Percentiles rank a stretch among this genome's conserved stretches.
These are phyloP conservation scores for Nemopilema nomurai DNA, from an alignment of 30 jellyfish, hydroid and myxozoan genomes.

Conservation along the genomic window DNA sequence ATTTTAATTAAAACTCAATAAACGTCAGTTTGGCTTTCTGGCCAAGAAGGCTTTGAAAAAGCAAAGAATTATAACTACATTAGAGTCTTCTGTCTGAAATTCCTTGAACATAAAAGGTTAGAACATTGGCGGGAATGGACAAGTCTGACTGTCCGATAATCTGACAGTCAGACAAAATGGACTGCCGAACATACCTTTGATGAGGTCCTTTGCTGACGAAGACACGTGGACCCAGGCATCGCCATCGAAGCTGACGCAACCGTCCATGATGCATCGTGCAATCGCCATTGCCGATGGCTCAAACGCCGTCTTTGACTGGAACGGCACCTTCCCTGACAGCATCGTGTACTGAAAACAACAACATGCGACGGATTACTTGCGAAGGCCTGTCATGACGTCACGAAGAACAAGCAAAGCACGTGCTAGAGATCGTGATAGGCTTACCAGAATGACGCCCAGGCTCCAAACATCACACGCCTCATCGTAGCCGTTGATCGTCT, in stretches of 20 bases:
- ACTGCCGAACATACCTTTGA: no score
- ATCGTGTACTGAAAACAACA: slow-evolving; percentile 83
- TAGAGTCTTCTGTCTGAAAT: no score
- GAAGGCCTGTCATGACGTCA: not conserved
- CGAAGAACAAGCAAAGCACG: not conserved
- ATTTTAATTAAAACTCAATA: no score
- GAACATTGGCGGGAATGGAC: no score
- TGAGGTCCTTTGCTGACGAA: slow-evolving; percentile 82
- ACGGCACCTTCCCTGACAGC: slow-evolving; percentile 97
- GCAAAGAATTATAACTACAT: no score
- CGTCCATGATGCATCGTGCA: slow-evolving; percentile 88
- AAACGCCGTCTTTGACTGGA: slow-evolving; percentile 70
- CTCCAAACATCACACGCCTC: slow-evolving; percentile 98
- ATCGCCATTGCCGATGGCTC: slow-evolving; percentile 81
- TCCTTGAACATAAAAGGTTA: no score
- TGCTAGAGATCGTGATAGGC: not conserved
- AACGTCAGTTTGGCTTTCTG: no score
- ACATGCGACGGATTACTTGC: not conserved
- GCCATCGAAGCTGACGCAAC: slow-evolving; percentile 84
- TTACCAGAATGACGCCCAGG: slow-evolving; percentile 94
- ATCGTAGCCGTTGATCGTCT: slow-evolving; percentile 77
- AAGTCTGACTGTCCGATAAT: no score
- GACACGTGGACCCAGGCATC: slow-evolving; percentile 91
- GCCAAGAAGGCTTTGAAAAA: no score
- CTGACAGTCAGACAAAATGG: no score